Base-by-base conservation (phyloP, 2,797 vertebrate species). In the Hypotaenidia okinawae region DNA sequence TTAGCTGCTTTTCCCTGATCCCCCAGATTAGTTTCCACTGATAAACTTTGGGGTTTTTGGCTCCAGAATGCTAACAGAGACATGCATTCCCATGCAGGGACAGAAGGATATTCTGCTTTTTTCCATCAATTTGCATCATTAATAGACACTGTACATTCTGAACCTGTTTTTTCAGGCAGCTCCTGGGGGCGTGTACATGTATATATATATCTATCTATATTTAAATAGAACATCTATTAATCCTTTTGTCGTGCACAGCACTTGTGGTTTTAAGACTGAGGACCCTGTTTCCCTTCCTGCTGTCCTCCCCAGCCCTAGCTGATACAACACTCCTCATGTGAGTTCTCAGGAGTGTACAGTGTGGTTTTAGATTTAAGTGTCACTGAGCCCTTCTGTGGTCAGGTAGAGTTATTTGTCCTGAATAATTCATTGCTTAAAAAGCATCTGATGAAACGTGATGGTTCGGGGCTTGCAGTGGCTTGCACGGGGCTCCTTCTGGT, bases 1-100 rank as follows among this genome's bases (percentile, higher is more conserved):
- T 18, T 3, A 18, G 39, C 51, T 79, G 49, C 33, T 79, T 64
- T 69, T 66, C 72, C 55, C 4, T 24, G 16, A 23, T 39, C 61
- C 23, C 28, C n/a, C 59, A 32, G 23, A 64, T 62, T 62, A 59
- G 15, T 49, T 76, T 62, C 55, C 32, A 13, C 5, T 30, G 55
- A 57, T 39, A 67, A 74, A 57, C 30, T 61, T 22, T 0, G 1
- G 12, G 14, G 4, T 1, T 22, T 37, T 75, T 1, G 0, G 5
- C 67, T 70, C 66, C 23, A 49, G 58, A 43, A 43, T n/a, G 43
- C 15, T 43, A 23, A 30, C 0, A 49, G 51, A 49, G 18, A 37
- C 2, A 4, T 37, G 23, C 43, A 13, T 51, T 33, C 13, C 52
- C 5, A 0, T 70, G 81, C 66, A 59, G 39, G 45, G 64, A 27